These are phyloP conservation scores for Alfaro cultratus DNA, from an alignment of 2,797 vertebrate genomes.

Conservation along the genomic window DNA sequence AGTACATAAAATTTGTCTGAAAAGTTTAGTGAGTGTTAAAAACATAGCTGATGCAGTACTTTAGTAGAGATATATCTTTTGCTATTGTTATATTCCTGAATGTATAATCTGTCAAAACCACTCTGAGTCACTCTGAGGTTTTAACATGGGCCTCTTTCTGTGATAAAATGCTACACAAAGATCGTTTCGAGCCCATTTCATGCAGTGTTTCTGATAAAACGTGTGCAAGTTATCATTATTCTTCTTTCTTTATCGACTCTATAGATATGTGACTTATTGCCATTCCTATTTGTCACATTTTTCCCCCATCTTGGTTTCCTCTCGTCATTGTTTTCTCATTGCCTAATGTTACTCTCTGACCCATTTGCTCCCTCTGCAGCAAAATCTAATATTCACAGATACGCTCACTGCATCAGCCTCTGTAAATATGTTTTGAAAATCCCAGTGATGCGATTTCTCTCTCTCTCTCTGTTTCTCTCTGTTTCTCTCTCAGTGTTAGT, in stretches of 20 bases:
- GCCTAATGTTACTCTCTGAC: constrained; percentile 71
- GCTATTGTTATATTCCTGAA: not conserved
- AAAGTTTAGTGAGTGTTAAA: not conserved
- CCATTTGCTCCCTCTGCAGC: constrained; percentile 71
- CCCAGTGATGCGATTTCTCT: constrained; percentile 59
- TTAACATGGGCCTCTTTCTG: not conserved
- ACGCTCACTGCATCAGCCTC: constrained; percentile 66
- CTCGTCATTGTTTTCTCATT: constrained; percentile 64
- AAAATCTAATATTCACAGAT: constrained; percentile 77
- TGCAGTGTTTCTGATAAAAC: constrained; percentile 6
- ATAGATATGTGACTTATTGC: constrained; percentile 63
- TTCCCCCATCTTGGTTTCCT: constrained; percentile 32
- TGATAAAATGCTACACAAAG: constrained; percentile 10
- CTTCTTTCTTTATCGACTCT: constrained; percentile 43
- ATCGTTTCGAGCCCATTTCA: constrained; percentile 21
- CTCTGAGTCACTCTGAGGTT: constrained; percentile 2
- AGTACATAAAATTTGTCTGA: not conserved
- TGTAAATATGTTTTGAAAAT: constrained; percentile 78
- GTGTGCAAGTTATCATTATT: constrained; percentile 27
- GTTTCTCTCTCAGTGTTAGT: constrained; percentile 55
- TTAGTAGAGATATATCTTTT: not conserved
- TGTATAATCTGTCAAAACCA: not conserved
- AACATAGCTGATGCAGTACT: not conserved
- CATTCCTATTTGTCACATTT: constrained; percentile 63
- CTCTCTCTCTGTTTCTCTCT: constrained; percentile 18